phyloP scores from a whole-genome alignment of 2,888 invertebrate genomes.

The Luperina nickerlii region DNA sequence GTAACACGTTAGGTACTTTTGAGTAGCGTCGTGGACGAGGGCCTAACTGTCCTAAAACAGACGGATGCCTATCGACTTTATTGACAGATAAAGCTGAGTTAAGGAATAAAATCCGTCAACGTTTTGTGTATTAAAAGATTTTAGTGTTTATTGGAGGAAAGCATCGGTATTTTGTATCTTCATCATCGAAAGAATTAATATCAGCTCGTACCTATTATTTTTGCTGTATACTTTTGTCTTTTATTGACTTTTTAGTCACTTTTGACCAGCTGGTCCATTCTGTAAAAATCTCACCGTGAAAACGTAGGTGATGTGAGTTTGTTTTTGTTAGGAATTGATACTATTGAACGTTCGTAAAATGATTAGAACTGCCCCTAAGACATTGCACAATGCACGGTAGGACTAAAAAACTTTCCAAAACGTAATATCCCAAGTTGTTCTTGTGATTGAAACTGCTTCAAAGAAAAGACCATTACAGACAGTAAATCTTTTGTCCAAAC shows the following conservation, averaged over 20 bases:
- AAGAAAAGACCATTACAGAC: neutral
- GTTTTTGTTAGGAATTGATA: no score
- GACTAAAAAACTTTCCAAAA: neutral
- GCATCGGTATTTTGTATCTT: neutral
- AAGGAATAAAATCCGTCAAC: conserved; percentile 79
- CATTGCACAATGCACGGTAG: neutral
- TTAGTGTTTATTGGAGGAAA: conserved; percentile 1
- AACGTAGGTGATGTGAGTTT: no score
- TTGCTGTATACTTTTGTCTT: no score
- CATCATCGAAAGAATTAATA: neutral
- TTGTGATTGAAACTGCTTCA: neutral
- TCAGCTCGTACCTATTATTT: no score
- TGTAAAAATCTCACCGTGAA: no score
- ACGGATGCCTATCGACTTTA: conserved; percentile 55
- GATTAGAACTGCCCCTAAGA: neutral
- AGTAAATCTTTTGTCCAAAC: neutral
- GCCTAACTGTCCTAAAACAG: conserved; percentile 55
- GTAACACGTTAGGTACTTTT: no score
- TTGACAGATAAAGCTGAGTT: conserved; percentile 72
- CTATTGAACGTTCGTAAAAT: no score
- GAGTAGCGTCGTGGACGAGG: neutral
- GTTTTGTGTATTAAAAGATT: conserved; percentile 55
- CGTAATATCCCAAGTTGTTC: no score
- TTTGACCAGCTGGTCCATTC: neutral
- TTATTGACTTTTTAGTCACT: neutral